These are phyloP conservation scores for Homalodisca vitripennis DNA, from an alignment of 1,140 invertebrate species.

Conservation along the genomic window DNA sequence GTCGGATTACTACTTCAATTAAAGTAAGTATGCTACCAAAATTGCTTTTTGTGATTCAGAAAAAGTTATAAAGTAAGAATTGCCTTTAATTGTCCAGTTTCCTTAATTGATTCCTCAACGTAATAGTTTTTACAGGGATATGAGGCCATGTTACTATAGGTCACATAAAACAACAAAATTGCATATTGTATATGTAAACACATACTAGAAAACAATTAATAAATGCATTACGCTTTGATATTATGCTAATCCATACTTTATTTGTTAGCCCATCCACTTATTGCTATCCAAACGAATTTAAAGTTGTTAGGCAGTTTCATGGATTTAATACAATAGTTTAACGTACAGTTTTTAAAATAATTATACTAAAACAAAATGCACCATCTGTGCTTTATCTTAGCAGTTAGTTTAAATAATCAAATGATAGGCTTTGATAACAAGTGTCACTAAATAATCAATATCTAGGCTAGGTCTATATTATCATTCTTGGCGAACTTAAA, in stretches of 20 bases:
- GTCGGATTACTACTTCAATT: conserved; percentile 47
- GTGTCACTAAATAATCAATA: too few species aligned
- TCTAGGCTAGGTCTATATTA: too few species aligned
- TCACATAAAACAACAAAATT: background rate
- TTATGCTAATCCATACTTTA: too few species aligned
- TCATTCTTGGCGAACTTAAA: too few species aligned
- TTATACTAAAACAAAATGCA: too few species aligned
- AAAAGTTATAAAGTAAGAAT: background rate
- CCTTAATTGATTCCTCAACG: background rate
- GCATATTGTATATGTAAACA: background rate
- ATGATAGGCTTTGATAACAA: too few species aligned
- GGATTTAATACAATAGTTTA: background rate
- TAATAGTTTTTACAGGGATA: background rate
- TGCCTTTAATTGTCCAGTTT: background rate
- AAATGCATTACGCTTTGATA: background rate
- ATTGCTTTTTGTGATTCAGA: conserved; percentile 21
- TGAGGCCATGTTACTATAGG: background rate
- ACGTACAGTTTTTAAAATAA: too few species aligned
- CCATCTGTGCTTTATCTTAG: too few species aligned
- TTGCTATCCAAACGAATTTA: too few species aligned
- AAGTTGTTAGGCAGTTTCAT: too few species aligned
- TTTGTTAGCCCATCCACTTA: background rate
- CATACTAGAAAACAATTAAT: background rate
- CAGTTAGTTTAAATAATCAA: too few species aligned
- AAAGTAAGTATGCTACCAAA: conserved; percentile 45